Percentiles rank a stretch among this genome's conserved stretches.
These are phyloP conservation scores for Petaurus breviceps DNA, from an alignment of 2,113 vertebrate species.

Conservation along the genomic window DNA sequence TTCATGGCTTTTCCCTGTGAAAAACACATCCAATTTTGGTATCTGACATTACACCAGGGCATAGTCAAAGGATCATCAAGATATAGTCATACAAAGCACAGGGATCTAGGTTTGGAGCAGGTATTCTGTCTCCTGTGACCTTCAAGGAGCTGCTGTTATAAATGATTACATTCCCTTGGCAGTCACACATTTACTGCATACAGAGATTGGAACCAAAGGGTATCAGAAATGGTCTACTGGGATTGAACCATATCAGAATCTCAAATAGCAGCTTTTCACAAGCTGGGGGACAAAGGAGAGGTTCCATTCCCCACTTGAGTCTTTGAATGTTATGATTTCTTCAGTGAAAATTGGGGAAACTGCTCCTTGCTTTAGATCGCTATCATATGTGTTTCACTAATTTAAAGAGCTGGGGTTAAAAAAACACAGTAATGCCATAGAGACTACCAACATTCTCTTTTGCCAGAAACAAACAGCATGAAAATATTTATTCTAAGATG, in stretches of 20 bases:
- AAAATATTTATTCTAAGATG: background rate
- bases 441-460: background rate
- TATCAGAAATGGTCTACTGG: background rate
- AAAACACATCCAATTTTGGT: background rate
- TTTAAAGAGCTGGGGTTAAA: background rate
- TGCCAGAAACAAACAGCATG: background rate
- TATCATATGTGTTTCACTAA: background rate
- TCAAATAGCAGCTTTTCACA: background rate
- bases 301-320: background rate
- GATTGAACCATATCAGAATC: background rate
- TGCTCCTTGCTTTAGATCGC: background rate
- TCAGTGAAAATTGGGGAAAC: background rate
- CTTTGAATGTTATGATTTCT: background rate
- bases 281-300: background rate
- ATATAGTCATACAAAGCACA: background rate
- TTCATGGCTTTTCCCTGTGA: background rate
- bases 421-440: background rate
- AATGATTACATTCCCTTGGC: background rate
- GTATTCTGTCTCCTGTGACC: background rate
- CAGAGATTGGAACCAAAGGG: background rate
- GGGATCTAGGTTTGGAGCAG: background rate
- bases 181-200: background rate
- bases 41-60: background rate
- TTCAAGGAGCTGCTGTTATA: constrained; percentile 6
- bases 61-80: background rate